Base-by-base conservation (phyloP, 2,888 invertebrate species). In the Spodoptera exigua region DNA sequence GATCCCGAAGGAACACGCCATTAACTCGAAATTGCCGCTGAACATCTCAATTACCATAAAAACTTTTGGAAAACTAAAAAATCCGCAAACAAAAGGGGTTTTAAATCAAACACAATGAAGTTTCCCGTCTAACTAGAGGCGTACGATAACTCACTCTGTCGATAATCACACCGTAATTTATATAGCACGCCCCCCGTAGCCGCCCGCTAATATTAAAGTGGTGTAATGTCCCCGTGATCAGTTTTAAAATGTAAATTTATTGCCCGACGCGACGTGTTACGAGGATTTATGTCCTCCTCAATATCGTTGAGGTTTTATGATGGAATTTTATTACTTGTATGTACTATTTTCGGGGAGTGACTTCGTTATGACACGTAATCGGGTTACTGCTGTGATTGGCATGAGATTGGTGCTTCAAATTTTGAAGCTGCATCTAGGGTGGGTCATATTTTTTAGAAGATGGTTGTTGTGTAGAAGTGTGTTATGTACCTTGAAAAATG, bases 161-260 rank as follows among this genome's bases (percentile, higher is more conserved):
- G 76, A 77, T 78, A 77, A 77, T 77, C 76, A 78, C 76, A 66
- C 78, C 68, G 76, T 77, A 70, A 78, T 64, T 77, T 76, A 76
- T 57, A 61, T 44, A 52, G 36, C 72, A n/a, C 34, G 47, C 62
- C 55, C 61, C 58, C 61, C 14, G 46, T 51, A 69, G 57, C 61
- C 60, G 11, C 61, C 45, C 63, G 65, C 68, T 77, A 75, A 77
- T 77, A 77, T 76, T 76, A 78, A 78, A 78, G 61, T 70, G 73
- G 54, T 73, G 70, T 78, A 76, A 78, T 76, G 76, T 76, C 76
- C 48, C 54, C 52, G 53, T 77, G 73, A 77, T 76, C 76, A 78
- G 76, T 77, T 77, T 75, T 73, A 77, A 77, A 77, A 77, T 77
- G 74, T 68, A 76, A 77, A 77, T 78, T 78, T 77, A 77, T 70